These are phyloP conservation scores for Amblyjoppa proteus DNA, from an alignment of 2,888 invertebrate species.

Conservation along the genomic window DNA sequence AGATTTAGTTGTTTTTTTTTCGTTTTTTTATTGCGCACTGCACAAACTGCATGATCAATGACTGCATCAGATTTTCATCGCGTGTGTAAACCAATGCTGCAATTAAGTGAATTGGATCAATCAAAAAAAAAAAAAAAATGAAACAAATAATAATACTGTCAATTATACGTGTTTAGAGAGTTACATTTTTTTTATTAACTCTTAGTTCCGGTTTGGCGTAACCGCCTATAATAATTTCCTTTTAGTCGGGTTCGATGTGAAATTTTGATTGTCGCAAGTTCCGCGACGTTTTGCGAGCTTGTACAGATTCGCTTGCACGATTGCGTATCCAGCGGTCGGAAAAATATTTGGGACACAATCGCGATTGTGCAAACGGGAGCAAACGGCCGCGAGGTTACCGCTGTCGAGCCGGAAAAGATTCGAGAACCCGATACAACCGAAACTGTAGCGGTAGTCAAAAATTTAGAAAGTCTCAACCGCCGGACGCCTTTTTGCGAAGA, in stretches of 20 bases:
- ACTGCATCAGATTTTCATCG: neutral
- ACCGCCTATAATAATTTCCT: neutral
- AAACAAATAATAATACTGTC: neutral
- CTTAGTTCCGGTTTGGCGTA: neutral
- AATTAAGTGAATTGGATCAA: neutral
- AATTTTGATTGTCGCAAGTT: neutral
- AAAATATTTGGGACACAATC: conserved; percentile 42
- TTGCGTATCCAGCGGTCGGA: conserved; percentile 13
- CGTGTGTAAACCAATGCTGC: neutral
- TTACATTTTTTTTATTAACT: neutral
- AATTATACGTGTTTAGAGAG: neutral
- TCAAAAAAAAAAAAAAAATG: neutral
- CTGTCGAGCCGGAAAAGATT: neutral
- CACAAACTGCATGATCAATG: neutral
- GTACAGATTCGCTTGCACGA: neutral
- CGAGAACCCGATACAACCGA: conserved; percentile 11
- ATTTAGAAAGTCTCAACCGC: conserved; percentile 16
- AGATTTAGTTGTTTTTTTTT: neutral
- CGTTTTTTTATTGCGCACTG: neutral
- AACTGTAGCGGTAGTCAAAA: conserved; percentile 33
- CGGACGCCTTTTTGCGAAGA: neutral
- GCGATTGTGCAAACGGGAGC: conserved; percentile 30
- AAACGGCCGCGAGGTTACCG: neutral
- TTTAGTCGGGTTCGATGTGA: neutral
- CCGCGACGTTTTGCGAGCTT: neutral